Base-by-base conservation (phyloP, 1,140 invertebrate genomes). In the Rhagoletis pomonella region DNA sequence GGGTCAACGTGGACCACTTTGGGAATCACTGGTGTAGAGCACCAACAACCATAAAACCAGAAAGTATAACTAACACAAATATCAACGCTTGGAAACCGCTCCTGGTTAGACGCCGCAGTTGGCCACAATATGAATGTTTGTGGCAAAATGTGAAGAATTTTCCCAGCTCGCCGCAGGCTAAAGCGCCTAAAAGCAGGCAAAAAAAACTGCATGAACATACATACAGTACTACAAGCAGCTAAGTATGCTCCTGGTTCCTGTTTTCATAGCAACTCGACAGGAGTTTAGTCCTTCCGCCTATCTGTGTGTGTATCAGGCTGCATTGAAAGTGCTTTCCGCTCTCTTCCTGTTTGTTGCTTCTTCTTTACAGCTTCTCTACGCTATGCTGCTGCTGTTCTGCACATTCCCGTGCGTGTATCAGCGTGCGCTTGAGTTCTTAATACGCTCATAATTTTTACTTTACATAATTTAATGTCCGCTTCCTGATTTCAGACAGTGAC, bases 391-490 rank as follows among this genome's bases (percentile, higher is more conserved):
- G 29, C 50, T 55, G 10, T 10, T 73, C 19, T 29, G 19, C 10
- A 42, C 29, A 39, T 73, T 73, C 0, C 29, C 60, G 59, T 55
- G 19, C 73, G 73, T 81, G 14, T 47, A 14, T n/a, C 44, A 81
- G 17, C n/a, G 73, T 55, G 44, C 9, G 73, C 17, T 81, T 17
- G 73, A 17, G 47, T 81, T 81, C 73, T 62, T 85, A 85, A 85
- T 62, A 60, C 59, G 86, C 86, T 47, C 91, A 91, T 91, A 91
- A 91, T 91, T 91, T 91, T 90, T 91, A 91, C 90, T 91, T 91
- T 91, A 91, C 91, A 91, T 91, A 91, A 91, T 92, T 91, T 91
- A 91, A 91, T 91, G 91, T 89, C 90, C 89, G 88, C 88, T 87
- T 84, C 87, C 87, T 84, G 87, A 87, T 87, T 87, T 81, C 86